Conservation (phyloP, 1,140 invertebrate species). For the Diachasma alloeum region DNA sequence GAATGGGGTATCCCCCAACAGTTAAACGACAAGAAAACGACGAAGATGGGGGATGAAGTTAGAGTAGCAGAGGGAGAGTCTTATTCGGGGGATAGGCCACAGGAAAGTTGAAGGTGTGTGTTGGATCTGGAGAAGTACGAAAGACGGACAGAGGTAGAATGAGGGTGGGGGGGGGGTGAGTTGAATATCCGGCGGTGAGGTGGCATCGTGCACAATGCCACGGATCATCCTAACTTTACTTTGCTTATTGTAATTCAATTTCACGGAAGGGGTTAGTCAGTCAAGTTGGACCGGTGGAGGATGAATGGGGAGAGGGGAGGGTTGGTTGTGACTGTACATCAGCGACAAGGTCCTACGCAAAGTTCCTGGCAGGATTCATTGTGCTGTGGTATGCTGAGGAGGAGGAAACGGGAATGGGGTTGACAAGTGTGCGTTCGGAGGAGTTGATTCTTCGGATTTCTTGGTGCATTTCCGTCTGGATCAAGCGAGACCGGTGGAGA, state of each 20-base stretch:
- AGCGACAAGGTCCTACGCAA: not conserved
- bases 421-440: not conserved
- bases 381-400: not conserved
- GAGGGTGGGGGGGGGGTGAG: constrained; percentile 23
- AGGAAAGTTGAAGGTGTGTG: constrained; percentile 41
- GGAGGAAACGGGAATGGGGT: not conserved
- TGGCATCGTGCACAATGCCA: constrained; percentile 44
- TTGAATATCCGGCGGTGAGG: not conserved
- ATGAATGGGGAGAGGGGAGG: not conserved
- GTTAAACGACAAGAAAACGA: constrained; percentile 24
- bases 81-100: constrained; percentile 29
- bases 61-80: not conserved
- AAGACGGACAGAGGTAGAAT: constrained; percentile 11
- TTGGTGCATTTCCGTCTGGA: not conserved
- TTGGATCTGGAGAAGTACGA: constrained; percentile 24
- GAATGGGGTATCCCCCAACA: constrained; percentile 31
- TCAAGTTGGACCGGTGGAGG: constrained; percentile 19
- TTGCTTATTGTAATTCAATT: constrained; percentile 64
- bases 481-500: too few species aligned
- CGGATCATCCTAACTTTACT: constrained; percentile 61
- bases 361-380: not conserved
- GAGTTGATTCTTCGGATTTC: not conserved
- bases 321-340: constrained; percentile 19
- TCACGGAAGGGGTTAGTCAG: constrained; percentile 48
- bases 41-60: constrained; percentile 10